phyloP scores from a whole-genome alignment of 2,113 vertebrate genomes.

The Neoarius graeffei region DNA sequence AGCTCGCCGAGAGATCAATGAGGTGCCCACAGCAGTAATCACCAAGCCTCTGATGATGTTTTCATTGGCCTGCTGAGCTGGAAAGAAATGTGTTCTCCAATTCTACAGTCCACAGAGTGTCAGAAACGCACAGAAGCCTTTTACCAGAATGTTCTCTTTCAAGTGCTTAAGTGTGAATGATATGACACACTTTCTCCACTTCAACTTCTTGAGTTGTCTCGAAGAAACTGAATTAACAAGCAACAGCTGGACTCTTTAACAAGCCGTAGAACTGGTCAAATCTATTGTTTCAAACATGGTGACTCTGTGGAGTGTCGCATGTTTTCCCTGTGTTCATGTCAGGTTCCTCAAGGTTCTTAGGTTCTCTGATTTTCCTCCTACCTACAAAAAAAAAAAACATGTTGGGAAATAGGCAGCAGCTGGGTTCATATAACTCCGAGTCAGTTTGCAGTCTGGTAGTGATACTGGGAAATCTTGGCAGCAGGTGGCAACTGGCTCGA shows the following conservation, averaged over 20 bases:
- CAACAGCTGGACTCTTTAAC: not conserved
- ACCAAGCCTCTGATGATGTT: conserved; percentile 69
- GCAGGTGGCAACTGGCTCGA: not conserved
- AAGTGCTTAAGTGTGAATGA: not conserved
- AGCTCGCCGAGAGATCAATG: conserved; percentile 70
- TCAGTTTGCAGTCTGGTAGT: not conserved
- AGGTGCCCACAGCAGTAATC: conserved; percentile 71
- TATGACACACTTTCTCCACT: not conserved
- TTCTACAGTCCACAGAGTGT: conserved; percentile 54
- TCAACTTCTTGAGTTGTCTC: not conserved
- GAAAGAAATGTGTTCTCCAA: conserved; percentile 56
- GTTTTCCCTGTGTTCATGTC: not conserved
- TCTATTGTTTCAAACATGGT: no score
- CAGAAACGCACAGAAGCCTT: conserved; percentile 29
- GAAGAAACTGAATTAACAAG: not conserved
- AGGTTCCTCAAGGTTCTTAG: not conserved
- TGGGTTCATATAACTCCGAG: not conserved
- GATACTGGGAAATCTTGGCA: conserved; percentile 6
- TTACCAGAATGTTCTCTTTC: not conserved
- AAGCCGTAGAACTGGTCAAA: no score
- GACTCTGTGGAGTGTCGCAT: not conserved
- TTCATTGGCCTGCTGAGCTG: conserved; percentile 67
- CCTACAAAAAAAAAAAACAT: not conserved
- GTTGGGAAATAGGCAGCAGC: not conserved
- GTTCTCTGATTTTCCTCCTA: not conserved